Evolutionary conservation across 2,113 vertebrate species (phyloP), one percentile per base, ranked within the genome.

Genomic region (Scophthalmus maximus): DNA sequence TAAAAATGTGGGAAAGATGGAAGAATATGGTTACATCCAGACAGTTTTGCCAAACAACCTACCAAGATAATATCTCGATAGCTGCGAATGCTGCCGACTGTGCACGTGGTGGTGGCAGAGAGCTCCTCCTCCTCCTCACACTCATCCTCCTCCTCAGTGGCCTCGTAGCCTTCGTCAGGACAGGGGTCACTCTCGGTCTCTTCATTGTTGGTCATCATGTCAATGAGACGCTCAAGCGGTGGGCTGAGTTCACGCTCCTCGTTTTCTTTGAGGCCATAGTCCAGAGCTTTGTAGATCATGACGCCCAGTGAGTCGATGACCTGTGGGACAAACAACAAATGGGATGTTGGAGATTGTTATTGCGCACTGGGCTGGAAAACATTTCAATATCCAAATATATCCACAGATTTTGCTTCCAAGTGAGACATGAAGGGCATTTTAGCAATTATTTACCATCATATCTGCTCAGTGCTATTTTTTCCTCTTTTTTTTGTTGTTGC

Each of bases 201-300:
- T 0, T 92, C 81, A 0, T 88, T 90, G 86, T 98, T 98, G 83
- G 97, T 98, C 98, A 99, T 98, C 76, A 90, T 89, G 87, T 98
- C 96, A 17, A 99, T 99, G 42, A 99, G 96, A 70, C 89, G 95
- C 88, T 99, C 98, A 68, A 99, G 82, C 0, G 97, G 97, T 1
- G 96, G 95, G 77, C 96, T 98, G 70, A 99, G 93, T 70, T 99
- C 98, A 0, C 98, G 89, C 79, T 99, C 98, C 87, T 98, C 98
- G 9, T 94, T 96, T 42, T 98, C 96, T 84, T 98, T 98, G 92
- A 99, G 93, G 8, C 98, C 96, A 55, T 95, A 99, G 93, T 99
- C 98, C 92, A 99, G 83, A 20, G 98, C 98, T 93, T 98, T 99
- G 90, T 99, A 99, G 87, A 99, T 98, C 93, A 98, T 96, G 91